Percentiles rank a stretch among this genome's conserved stretches.
phyloP scores from a whole-genome alignment of 2,113 vertebrate species.

The Morone chrysops region DNA sequence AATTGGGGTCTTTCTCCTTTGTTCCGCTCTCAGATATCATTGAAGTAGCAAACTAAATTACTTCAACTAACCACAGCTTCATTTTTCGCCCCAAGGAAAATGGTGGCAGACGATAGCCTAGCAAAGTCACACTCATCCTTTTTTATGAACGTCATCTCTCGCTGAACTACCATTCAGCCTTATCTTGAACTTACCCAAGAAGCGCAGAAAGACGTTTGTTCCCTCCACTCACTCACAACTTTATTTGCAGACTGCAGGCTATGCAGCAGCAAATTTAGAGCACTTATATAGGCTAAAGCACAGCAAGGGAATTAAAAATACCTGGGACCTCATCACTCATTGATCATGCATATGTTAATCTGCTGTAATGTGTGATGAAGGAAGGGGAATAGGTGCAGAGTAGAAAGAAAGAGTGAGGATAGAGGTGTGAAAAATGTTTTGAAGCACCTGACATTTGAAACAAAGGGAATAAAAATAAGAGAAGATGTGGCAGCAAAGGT shows the following conservation, averaged over 20 bases:
- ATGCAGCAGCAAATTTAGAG: conserved; percentile 32
- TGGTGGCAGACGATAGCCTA: neutral
- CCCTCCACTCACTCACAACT: neutral
- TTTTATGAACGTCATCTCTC: neutral
- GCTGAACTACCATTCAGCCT: too few relatives aligned
- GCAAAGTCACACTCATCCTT: neutral
- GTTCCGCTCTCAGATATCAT: neutral
- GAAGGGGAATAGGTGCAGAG: neutral
- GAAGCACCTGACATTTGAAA: neutral
- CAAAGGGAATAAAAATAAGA: neutral
- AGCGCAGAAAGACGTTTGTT: conserved; percentile 1
- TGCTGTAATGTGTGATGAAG: neutral
- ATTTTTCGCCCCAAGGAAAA: neutral
- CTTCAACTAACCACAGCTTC: neutral
- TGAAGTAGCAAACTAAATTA: neutral
- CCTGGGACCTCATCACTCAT: conserved; percentile 35
- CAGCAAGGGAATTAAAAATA: conserved; percentile 44
- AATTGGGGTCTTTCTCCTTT: neutral
- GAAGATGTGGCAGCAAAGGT: neutral
- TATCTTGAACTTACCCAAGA: neutral
- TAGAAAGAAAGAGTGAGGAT: neutral
- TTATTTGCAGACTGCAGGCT: conserved; percentile 10
- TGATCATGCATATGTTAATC: conserved; percentile 33
- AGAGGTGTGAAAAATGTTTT: neutral
- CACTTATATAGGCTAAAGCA: conserved; percentile 46